Percentiles rank a stretch among this genome's conserved stretches.
phyloP scores from a whole-genome alignment of 2,113 vertebrate species.

The Bothrops jararaca region DNA sequence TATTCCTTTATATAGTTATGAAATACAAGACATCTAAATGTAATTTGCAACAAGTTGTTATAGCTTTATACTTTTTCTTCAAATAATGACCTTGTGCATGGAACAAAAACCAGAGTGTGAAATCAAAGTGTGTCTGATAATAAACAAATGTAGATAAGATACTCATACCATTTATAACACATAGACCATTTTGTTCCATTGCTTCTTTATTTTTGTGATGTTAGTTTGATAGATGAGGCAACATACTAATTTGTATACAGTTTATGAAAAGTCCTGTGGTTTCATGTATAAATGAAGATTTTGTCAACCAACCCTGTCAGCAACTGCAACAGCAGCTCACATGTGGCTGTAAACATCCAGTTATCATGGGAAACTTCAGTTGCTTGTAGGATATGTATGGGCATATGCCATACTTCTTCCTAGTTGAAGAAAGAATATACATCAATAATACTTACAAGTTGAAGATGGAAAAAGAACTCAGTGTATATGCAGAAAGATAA shows the following conservation, averaged over 20 bases:
- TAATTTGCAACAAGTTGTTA: slow-evolving; percentile 6
- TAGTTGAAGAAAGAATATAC: not conserved
- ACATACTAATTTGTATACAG: not conserved
- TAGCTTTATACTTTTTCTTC: slow-evolving; percentile 18
- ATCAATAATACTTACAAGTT: not conserved
- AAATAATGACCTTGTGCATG: slow-evolving; percentile 9
- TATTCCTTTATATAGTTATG: slow-evolving; percentile 3
- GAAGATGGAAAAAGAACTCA: not conserved
- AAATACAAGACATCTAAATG: not conserved
- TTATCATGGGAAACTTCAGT: not conserved
- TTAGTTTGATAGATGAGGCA: not conserved
- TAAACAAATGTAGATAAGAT: slow-evolving; percentile 8
- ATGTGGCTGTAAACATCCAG: not conserved
- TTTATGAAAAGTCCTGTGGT: not conserved
- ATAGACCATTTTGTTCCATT: not conserved
- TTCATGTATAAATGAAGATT: slow-evolving; percentile 3
- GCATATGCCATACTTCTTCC: not conserved
- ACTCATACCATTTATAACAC: not conserved
- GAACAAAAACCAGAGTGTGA: not conserved
- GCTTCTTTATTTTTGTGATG: not conserved
- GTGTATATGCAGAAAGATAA: not conserved
- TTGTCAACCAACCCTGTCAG: not conserved
- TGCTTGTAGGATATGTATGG: not conserved
- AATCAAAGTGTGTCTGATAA: not conserved
- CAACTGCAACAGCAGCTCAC: not conserved